Evolutionary conservation across 1,140 invertebrate genomes (phyloP), one percentile per base, ranked within the genome.

Genomic region (Pantala flavescens): DNA sequence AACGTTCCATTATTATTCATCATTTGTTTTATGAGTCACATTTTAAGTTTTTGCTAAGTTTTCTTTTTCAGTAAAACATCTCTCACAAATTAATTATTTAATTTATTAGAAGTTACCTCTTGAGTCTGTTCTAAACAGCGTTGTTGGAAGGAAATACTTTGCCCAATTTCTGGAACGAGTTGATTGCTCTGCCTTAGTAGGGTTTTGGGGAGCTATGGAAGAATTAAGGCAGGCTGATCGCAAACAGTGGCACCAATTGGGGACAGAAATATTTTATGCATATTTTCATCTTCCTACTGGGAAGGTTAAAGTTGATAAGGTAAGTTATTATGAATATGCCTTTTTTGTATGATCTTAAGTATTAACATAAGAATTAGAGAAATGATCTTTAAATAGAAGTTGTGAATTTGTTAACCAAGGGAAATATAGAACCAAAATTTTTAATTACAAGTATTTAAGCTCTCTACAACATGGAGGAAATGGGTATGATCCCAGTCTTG

Each of bases 181-280:
- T 77, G 90, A 90, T 75, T 91, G 90, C 71, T 90, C 93, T 81
- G 91, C 90, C 36, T 82, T 95, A 36, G 87, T 94, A 9, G 89
- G 93, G 0, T 97, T 93, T 80, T 96, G 93, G 89, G 87, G 87
- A 78, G 91, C 91, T n/a, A 93, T 96, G 0, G 93, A 96, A 79
- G 93, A 95, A 82, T 83, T 97, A 74, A 87, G 90, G 76, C 85
- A 87, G 72, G 87, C 91, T 19, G 88, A 88, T 74, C 86, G 89
- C 78, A 89, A 88, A 74, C 87, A 88, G 74, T 93, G 91, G 86
- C 93, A 96, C 83, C 92, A 95, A 77, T 82, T 95, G n/a, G 94
- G 91, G 16, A 91, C 91, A 42, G 93, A 95, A 81, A 93, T 96
- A 77, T 96, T 94, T 83, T 93, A 95, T 78, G 93, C 92, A 16